Conservation (phyloP, 2,113 vertebrate species). For the Isichthys henryi region DNA sequence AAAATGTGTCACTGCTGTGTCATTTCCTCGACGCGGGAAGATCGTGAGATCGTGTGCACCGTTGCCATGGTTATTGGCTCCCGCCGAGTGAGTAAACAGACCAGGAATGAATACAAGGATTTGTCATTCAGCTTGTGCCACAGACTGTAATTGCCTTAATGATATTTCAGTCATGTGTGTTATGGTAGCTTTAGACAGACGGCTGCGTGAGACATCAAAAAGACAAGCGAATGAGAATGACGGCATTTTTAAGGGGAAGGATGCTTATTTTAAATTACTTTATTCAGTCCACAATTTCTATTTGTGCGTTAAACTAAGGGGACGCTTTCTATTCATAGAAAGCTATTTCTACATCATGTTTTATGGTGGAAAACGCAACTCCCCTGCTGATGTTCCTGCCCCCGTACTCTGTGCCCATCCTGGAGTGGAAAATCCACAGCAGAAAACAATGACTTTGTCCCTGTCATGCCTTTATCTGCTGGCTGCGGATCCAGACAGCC, state of each 20-base stretch:
- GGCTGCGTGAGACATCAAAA: not conserved
- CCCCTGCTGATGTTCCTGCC: not conserved
- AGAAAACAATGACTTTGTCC: not conserved
- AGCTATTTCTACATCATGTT: not conserved
- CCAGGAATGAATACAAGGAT: not conserved
- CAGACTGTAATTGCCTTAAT: conserved; percentile 1
- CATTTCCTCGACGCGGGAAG: not conserved
- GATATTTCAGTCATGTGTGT: not conserved
- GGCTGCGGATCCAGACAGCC: not conserved
- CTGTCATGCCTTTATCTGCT: not conserved
- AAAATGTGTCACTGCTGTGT: not conserved
- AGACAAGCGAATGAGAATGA: not conserved
- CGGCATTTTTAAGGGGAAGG: not conserved
- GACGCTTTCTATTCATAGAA: not conserved
- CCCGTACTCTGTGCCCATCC: not conserved
- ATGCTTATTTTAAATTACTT: not conserved
- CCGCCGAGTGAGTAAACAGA: not conserved
- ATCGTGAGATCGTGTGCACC: not conserved
- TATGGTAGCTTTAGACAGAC: not conserved
- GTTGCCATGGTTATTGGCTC: not conserved
- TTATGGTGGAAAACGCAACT: not conserved
- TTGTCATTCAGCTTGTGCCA: not conserved
- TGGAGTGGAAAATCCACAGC: not conserved
- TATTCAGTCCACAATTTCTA: not conserved
- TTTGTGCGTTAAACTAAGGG: not conserved